Conservation (phyloP, 2,888 invertebrate genomes). For the Ditula angustiorana region DNA sequence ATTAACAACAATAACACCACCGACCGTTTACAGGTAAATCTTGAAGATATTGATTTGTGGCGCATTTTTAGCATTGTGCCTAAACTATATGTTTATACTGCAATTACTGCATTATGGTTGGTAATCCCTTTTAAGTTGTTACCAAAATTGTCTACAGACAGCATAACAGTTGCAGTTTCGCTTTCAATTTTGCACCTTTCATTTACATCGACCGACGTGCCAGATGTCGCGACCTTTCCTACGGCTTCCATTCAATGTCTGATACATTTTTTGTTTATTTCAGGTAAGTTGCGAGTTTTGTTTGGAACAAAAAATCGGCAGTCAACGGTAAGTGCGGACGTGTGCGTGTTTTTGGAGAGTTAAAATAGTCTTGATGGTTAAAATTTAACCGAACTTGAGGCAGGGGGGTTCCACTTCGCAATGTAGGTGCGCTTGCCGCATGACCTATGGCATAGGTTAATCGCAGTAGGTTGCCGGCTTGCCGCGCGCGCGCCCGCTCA, state of each 20-base stretch:
- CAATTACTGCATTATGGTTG: background rate
- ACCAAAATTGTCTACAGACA: constrained; percentile 6
- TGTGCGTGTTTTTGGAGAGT: background rate
- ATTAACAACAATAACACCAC: too few relatives aligned
- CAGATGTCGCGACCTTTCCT: constrained; percentile 70
- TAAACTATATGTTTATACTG: too few relatives aligned
- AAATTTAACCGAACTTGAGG: too few relatives aligned
- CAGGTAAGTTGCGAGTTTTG: constrained; percentile 68
- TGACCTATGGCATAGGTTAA: too few relatives aligned
- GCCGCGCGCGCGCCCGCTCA: too few relatives aligned
- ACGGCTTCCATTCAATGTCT: constrained; percentile 64
- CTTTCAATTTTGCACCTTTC: constrained; percentile 70
- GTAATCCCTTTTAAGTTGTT: background rate
- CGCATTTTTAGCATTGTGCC: too few relatives aligned
- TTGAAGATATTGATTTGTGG: too few relatives aligned
- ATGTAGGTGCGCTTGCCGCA: too few relatives aligned
- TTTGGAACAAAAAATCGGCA: constrained; percentile 52
- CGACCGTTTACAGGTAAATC: too few relatives aligned
- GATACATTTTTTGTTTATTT: constrained; percentile 67
- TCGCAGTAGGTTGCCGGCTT: too few relatives aligned
- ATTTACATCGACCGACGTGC: constrained; percentile 59
- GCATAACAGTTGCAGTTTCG: constrained; percentile 65
- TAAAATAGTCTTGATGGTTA: background rate
- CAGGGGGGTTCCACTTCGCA: too few relatives aligned
- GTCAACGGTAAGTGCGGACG: constrained; percentile 41